These are phyloP conservation scores for Tetragonula carbonaria DNA, from an alignment of 2,888 invertebrate species.

Conservation along the genomic window DNA sequence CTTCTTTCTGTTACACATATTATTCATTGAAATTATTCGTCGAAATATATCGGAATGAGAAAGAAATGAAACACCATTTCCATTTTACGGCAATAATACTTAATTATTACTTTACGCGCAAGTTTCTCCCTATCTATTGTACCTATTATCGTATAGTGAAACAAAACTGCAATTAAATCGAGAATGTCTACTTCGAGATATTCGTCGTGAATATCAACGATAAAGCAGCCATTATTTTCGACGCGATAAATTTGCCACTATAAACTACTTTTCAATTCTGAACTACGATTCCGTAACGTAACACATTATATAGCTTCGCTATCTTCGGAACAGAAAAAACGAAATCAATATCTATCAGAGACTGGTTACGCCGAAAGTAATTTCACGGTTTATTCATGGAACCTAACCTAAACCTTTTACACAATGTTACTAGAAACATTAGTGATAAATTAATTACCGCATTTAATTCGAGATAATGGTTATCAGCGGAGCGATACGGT, in stretches of 20 bases:
- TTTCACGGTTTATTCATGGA: background rate
- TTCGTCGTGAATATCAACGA: background rate
- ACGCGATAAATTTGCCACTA: background rate
- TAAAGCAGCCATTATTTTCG: background rate
- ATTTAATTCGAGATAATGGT: background rate
- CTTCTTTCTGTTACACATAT: background rate
- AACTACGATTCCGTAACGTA: conserved; percentile 4
- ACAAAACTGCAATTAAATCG: background rate
- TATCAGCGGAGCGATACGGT: background rate
- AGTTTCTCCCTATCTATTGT: background rate
- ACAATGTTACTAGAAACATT: too few relatives aligned
- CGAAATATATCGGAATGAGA: background rate
- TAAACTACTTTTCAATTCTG: background rate
- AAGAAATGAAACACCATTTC: background rate
- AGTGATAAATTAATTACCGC: background rate
- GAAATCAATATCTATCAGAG: background rate
- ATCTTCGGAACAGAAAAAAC: background rate
- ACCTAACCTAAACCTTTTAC: too few relatives aligned
- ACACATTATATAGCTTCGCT: background rate
- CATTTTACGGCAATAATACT: background rate
- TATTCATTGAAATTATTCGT: background rate
- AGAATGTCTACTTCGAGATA: background rate
- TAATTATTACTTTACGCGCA: background rate
- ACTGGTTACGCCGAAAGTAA: background rate
- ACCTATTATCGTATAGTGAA: background rate